A percentile compares a stretch with the other conserved stretches of the same genome.
phyloP scores from a whole-genome alignment of 2,113 vertebrate genomes.

The Castor canadensis region DNA sequence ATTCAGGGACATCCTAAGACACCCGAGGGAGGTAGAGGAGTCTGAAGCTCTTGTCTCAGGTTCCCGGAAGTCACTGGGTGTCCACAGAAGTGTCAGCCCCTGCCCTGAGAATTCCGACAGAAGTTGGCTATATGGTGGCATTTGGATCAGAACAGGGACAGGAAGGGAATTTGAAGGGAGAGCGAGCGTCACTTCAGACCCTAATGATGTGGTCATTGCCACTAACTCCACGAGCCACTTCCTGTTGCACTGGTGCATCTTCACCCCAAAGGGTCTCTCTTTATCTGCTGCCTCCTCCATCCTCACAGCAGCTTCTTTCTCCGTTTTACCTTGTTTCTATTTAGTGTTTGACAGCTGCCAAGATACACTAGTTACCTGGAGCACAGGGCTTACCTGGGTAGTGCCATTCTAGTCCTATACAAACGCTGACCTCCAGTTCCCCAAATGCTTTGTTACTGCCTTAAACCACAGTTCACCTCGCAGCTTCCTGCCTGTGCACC shows the following conservation, averaged over 20 bases:
- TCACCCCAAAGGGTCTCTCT: too few relatives aligned
- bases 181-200: too few relatives aligned
- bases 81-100: not conserved
- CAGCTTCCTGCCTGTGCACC: fast-evolving
- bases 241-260: too few relatives aligned
- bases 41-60: too few relatives aligned
- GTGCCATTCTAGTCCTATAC: fast-evolving
- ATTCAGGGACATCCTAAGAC: not conserved
- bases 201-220: too few relatives aligned
- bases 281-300: too few relatives aligned
- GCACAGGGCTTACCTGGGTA: not conserved
- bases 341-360: not conserved
- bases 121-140: not conserved
- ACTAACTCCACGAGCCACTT: too few relatives aligned
- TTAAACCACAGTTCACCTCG: fast-evolving
- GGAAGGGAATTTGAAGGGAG: too few relatives aligned
- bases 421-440: fast-evolving
- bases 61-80: too few relatives aligned
- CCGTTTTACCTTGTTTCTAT: not conserved
- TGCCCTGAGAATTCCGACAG: not conserved
- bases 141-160: too few relatives aligned
- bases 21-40: not conserved
- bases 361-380: not conserved
- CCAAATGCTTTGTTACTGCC: fast-evolving
- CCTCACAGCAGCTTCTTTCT: not conserved